phyloP scores from a whole-genome alignment of 1,140 invertebrate genomes.

The Bombus pascuorum region DNA sequence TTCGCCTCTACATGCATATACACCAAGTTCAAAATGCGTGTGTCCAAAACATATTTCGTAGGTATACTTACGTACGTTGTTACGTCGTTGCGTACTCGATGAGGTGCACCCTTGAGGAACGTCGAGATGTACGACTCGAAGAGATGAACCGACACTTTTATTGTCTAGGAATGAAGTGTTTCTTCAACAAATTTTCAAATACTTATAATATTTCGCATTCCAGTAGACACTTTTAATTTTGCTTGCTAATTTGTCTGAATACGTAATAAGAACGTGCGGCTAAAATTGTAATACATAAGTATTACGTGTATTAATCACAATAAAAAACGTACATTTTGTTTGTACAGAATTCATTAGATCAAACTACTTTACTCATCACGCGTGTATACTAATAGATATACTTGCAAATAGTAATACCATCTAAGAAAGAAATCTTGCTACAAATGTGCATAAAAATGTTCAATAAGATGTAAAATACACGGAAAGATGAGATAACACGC shows the following conservation, averaged over 20 bases:
- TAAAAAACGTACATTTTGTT: neutral
- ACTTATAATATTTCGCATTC: neutral
- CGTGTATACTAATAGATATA: neutral
- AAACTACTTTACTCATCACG: neutral
- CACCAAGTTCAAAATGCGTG: constrained; percentile 51
- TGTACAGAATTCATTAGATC: neutral
- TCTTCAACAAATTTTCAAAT: neutral
- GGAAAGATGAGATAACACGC: neutral
- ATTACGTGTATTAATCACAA: neutral
- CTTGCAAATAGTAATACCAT: neutral
- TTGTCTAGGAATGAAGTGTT: neutral
- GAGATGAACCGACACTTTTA: constrained; percentile 2
- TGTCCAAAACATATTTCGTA: constrained; percentile 38
- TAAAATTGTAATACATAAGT: neutral
- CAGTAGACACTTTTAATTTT: neutral
- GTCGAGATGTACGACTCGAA: neutral
- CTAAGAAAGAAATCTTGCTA: neutral
- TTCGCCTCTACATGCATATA: constrained; percentile 59
- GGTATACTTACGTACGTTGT: constrained; percentile 24
- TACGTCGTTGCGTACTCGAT: constrained; percentile 31
- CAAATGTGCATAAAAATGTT: neutral
- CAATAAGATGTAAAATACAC: neutral
- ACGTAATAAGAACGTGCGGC: neutral
- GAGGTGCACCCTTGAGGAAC: constrained; percentile 38
- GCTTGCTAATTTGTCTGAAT: neutral